Evolutionary conservation across 2,888 invertebrate species (phyloP).

Genomic region (Beris morrisii): DNA sequence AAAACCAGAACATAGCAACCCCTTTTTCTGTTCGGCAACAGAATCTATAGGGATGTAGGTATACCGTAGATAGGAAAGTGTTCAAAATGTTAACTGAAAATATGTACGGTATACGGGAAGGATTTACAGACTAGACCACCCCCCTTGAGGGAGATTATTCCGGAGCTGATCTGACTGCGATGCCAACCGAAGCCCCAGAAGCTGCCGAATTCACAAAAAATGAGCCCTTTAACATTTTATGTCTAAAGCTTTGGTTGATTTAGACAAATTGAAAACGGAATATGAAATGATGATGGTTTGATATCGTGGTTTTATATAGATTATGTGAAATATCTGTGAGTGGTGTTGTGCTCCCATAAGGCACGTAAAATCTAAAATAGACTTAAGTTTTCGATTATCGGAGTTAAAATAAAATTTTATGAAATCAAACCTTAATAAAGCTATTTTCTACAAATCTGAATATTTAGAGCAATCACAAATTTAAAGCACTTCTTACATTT

Average conservation of each 20-base stretch:
- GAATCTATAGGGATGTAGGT: constrained; percentile 2
- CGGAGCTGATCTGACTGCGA: constrained; percentile 4
- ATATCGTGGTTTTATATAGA: constrained; percentile 17
- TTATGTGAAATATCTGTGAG: background rate
- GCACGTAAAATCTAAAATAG: too few relatives aligned
- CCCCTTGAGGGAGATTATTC: constrained; percentile 9
- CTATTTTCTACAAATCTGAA: too few relatives aligned
- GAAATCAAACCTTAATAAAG: too few relatives aligned
- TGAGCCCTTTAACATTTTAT: constrained; percentile 40
- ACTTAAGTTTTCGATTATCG: too few relatives aligned
- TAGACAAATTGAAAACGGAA: constrained; percentile 43
- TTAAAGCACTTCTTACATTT: too few relatives aligned
- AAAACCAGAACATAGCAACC: background rate
- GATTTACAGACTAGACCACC: constrained; percentile 7
- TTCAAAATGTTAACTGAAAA: too few relatives aligned
- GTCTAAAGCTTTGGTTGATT: constrained; percentile 43
- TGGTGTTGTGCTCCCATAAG: too few relatives aligned
- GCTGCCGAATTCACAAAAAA: constrained; percentile 23
- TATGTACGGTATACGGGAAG: background rate
- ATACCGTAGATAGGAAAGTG: too few relatives aligned
- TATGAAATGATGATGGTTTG: constrained; percentile 38
- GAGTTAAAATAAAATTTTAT: too few relatives aligned
- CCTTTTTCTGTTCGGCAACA: background rate
- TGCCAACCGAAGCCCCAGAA: background rate
- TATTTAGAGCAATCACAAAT: too few relatives aligned